Percentiles rank a stretch among this genome's conserved stretches.
These are phyloP conservation scores for Xestia xanthographa DNA, from an alignment of 2,888 invertebrate genomes.

Conservation along the genomic window DNA sequence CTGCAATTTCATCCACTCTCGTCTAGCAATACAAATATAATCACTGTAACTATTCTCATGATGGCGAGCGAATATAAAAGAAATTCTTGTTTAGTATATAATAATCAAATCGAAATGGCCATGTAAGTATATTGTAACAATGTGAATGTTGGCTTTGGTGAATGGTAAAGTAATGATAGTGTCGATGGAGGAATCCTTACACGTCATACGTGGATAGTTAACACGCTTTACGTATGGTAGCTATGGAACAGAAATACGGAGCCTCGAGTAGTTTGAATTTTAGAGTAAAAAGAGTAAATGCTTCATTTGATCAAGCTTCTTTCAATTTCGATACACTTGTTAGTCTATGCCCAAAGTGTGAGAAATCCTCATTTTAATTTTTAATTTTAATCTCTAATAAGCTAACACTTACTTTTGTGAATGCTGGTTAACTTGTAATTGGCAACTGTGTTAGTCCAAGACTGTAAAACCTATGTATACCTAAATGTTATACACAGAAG, in stretches of 20 bases:
- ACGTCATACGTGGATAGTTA: slow-evolving; percentile 1
- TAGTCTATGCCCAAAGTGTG: too few species aligned
- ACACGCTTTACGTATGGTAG: neutral
- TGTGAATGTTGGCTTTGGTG: slow-evolving; percentile 10
- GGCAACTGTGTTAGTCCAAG: too few species aligned
- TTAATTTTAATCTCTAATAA: too few species aligned
- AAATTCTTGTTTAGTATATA: neutral
- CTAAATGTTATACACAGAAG: too few species aligned
- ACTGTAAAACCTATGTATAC: too few species aligned
- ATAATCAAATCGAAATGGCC: slow-evolving; percentile 17
- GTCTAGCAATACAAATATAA: slow-evolving; percentile 18
- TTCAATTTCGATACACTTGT: too few species aligned
- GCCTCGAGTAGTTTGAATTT: neutral
- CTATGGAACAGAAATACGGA: slow-evolving; percentile 13
- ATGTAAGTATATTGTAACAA: slow-evolving; percentile 4
- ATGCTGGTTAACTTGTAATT: too few species aligned
- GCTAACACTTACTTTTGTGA: too few species aligned
- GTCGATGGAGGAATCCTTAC: slow-evolving; percentile 16
- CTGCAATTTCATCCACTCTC: slow-evolving; percentile 38
- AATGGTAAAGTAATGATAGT: slow-evolving; percentile 34
- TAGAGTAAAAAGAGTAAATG: too few species aligned
- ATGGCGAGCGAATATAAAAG: slow-evolving; percentile 19
- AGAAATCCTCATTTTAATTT: too few species aligned
- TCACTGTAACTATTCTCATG: slow-evolving; percentile 19
- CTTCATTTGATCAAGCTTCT: too few species aligned